Evolutionary conservation across 1,140 invertebrate species (phyloP).

Genomic region (Nebria ingens): DNA sequence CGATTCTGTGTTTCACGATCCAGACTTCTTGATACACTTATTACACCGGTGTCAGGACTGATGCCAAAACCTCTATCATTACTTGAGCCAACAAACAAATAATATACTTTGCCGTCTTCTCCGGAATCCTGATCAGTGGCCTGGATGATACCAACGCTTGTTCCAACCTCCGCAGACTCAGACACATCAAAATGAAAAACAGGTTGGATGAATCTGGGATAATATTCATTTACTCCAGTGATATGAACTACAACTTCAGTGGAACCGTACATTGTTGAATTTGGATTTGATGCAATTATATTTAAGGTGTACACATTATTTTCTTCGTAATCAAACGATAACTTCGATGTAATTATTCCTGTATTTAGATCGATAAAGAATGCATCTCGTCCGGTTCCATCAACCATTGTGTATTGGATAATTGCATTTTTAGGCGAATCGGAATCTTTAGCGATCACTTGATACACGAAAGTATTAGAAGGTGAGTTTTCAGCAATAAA

Average conservation of each 20-base stretch:
- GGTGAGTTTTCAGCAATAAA: constrained; percentile 76
- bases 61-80: constrained; percentile 88
- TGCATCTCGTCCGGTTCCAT: constrained; percentile 60
- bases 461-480: constrained; percentile 62
- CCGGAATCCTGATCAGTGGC: constrained; percentile 87
- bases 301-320: constrained; percentile 65
- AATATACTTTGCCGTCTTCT: constrained; percentile 85
- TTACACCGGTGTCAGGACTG: constrained; percentile 70
- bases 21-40: constrained; percentile 68
- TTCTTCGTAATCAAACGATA: constrained; percentile 84
- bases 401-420: constrained; percentile 76
- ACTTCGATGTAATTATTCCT: constrained; percentile 64
- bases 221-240: constrained; percentile 85
- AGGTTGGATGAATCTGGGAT: constrained; percentile 81
- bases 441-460: constrained; percentile 68
- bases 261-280: constrained; percentile 66
- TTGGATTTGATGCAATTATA: constrained; percentile 79
- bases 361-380: constrained; percentile 68
- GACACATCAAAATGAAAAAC: constrained; percentile 90
- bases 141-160: constrained; percentile 72
- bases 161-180: constrained; percentile 81
- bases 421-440: constrained; percentile 87
- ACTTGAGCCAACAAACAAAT: constrained; percentile 84
- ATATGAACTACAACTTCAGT: constrained; percentile 67
- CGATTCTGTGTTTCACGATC: constrained; percentile 87